Evolutionary conservation across 2,888 invertebrate genomes (phyloP), one percentile per base, ranked within the genome.

Genomic region (Amiota mariae): DNA sequence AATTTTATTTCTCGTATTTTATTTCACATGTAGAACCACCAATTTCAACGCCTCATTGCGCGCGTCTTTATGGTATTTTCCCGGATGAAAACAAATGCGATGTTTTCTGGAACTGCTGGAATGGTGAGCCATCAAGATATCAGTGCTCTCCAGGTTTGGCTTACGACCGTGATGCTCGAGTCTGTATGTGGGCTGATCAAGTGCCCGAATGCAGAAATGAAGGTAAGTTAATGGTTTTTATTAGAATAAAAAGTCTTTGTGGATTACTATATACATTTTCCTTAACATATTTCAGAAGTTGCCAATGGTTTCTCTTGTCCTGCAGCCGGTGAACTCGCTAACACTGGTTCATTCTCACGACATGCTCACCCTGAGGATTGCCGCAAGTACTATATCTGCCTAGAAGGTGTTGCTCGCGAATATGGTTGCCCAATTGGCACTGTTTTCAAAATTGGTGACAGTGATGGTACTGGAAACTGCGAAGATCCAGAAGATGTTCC

Each of bases 41-140:
- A 86, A 94, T 97, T 87, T 91, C 94, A 74, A 94, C 96, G 18
- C 92, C 95, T 12, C 96, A 97, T 90, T 97, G 97, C 89, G 90
- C 94, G 64, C 92, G 97, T 75, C 91, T 97, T 81, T 97, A 97
- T 90, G 97, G 97, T 87, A 97, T 97, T 91, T 97, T 97, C 93
- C 91, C 96, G 78, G 97, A 97, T 88, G 95, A 94, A 72, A 91
- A 91, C 82, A 96, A 96, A 90, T 97, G 97, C 89, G 96, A 97
- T 90, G 95, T 95, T 15, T 97, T 97, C 95, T 97, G 97, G 96
- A 97, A 97, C 91, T 97, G 97, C 91, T 97, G 97, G 97, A 97
- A 96, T 91, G 97, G 97, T 71, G 97, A 97, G 90, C 94, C 97
- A 8, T 96, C 96, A 88, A 93, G 96, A 86, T 97, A 97, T 91